These are phyloP conservation scores for Cnemophilus loriae DNA, from an alignment of 2,113 vertebrate genomes.

Conservation along the genomic window DNA sequence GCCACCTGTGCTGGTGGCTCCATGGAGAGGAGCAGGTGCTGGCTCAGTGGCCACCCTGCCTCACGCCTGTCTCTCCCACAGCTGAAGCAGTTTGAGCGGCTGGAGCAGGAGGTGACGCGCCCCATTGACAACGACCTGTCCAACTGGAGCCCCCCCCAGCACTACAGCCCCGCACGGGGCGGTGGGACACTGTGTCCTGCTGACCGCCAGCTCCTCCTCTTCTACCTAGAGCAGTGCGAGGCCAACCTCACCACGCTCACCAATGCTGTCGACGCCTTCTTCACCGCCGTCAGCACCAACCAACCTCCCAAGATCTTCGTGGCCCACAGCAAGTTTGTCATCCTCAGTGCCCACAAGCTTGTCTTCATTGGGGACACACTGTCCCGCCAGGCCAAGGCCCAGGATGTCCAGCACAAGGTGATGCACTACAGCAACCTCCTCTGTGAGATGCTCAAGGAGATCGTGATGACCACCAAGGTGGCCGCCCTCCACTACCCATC, in stretches of 20 bases:
- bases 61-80: background rate
- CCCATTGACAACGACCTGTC: slow-evolving; percentile 93
- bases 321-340: slow-evolving; percentile 97
- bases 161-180: slow-evolving; percentile 65
- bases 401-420: slow-evolving; percentile 85
- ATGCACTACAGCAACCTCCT: slow-evolving; percentile 93
- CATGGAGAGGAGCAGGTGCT: background rate
- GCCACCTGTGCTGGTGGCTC: background rate
- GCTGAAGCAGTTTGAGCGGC: slow-evolving; percentile 94
- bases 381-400: slow-evolving; percentile 90
- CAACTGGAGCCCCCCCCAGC: slow-evolving; percentile 84
- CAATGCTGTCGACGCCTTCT: slow-evolving; percentile 92
- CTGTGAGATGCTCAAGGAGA: slow-evolving; percentile 94
- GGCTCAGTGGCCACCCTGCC: rapidly evolving
- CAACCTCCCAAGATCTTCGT: slow-evolving; percentile 97
- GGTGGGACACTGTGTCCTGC: slow-evolving; percentile 70
- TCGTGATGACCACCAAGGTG: slow-evolving; percentile 90
- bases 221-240: slow-evolving; percentile 96
- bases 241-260: slow-evolving; percentile 90
- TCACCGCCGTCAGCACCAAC: slow-evolving; percentile 86
- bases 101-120: slow-evolving; percentile 90
- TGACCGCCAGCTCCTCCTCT: slow-evolving; percentile 92
- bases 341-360: slow-evolving; percentile 95
- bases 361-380: slow-evolving; percentile 97
- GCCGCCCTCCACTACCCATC: slow-evolving; percentile 93